Percentiles rank a stretch among this genome's conserved stretches.
Conservation (phyloP, 2,888 invertebrate species). For the Amphiduros pacificus region DNA sequence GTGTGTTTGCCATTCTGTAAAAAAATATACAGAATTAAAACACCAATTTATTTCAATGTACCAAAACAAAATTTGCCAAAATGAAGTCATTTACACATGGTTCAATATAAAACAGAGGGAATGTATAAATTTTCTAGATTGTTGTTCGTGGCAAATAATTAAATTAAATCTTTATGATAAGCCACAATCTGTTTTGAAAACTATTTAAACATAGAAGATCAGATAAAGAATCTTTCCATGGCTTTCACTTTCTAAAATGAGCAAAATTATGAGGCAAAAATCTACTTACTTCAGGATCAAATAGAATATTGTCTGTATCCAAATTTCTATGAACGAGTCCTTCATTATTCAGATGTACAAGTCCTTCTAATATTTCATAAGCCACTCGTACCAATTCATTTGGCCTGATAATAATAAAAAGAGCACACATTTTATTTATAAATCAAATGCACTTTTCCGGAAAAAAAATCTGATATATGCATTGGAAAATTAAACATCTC, state of each 20-base stretch:
- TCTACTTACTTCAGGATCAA: constrained; percentile 71
- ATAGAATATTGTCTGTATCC: constrained; percentile 78
- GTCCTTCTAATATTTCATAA: constrained; percentile 73
- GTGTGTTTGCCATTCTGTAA: neutral
- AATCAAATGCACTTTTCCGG: too few species aligned
- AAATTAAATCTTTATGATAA: neutral
- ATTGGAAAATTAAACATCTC: too few species aligned
- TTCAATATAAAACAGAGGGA: too few species aligned
- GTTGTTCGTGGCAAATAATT: too few species aligned
- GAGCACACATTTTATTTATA: too few species aligned
- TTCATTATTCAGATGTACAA: constrained; percentile 73
- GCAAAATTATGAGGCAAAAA: too few species aligned
- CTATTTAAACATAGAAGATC: too few species aligned
- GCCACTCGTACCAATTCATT: constrained; percentile 69
- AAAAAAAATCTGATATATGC: too few species aligned
- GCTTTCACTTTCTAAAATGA: too few species aligned
- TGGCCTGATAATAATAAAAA: constrained; percentile 35
- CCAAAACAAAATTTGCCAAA: neutral
- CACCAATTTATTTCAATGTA: neutral
- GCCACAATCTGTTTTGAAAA: neutral
- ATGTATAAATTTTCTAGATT: too few species aligned
- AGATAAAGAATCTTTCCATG: too few species aligned
- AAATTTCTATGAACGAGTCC: constrained; percentile 80
- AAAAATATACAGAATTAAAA: neutral
- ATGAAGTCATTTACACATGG: neutral